Evolutionary conservation across 2,113 vertebrate genomes (phyloP).

Genomic region (Austrofundulus limnaeus): DNA sequence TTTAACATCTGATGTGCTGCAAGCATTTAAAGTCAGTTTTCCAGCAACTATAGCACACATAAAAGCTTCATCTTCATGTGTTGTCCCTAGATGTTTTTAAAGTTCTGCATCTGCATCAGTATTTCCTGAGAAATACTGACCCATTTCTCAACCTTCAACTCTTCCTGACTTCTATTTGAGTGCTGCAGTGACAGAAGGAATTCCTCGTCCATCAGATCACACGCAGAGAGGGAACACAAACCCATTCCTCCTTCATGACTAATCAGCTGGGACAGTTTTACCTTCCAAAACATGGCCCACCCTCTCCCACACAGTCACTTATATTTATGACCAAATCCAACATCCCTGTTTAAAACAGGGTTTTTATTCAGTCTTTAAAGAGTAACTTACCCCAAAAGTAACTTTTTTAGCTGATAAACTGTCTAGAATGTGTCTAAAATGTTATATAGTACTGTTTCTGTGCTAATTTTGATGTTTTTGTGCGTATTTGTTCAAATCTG

Average conservation of each 20-base stretch:
- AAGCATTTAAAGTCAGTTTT: not conserved
- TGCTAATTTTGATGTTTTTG: no score
- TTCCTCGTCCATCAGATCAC: conserved; percentile 62
- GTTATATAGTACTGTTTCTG: no score
- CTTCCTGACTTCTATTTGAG: conserved; percentile 39
- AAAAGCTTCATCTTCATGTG: conserved; percentile 2
- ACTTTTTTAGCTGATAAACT: no score
- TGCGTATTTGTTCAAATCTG: no score
- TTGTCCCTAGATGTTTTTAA: not conserved
- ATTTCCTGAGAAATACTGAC: conserved; percentile 45
- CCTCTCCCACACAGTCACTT: conserved; percentile 33
- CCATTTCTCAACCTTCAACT: conserved; percentile 67
- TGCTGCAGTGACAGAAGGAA: conserved; percentile 40
- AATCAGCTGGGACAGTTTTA: conserved; percentile 55
- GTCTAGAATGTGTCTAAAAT: no score
- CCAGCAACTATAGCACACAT: not conserved
- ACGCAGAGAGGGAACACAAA: conserved; percentile 38
- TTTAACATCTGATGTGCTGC: not conserved
- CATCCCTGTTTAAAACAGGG: not conserved
- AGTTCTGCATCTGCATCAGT: not conserved
- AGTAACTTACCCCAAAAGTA: no score
- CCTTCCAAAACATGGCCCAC: conserved; percentile 22
- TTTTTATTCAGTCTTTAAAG: no score
- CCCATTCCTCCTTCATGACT: conserved; percentile 55
- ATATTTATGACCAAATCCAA: not conserved